Base-by-base conservation (phyloP, 2,797 vertebrate species). In the Gobio occitaniae region DNA sequence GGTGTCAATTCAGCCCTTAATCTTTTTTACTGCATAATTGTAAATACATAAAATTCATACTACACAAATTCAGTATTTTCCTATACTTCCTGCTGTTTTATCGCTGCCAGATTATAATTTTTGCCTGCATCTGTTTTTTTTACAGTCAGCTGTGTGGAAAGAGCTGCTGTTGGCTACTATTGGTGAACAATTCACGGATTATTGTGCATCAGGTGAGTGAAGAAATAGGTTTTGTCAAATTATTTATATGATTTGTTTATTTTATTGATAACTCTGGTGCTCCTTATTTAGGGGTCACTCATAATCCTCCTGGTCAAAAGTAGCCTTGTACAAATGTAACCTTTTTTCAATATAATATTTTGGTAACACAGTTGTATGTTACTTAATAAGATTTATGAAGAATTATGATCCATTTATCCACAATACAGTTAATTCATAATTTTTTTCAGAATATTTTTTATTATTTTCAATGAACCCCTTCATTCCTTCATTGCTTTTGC, bases 171-270 rank as follows among this genome's bases (percentile, higher is more conserved):
- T 99, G 93, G 98, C 97, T 54, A 96, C 96, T 12, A 97, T 97
- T 89, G 98, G 98, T 87, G 98, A 99, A 87, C 98, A 99, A 91
- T 99, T 99, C 95, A 93, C 95, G 90, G 98, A 95, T 87, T 96
- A 94, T 86, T 98, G 96, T 88, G 95, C 97, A 69, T 92, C 96
- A 95, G 98, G 98, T 99, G 96, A 94, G 56, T 48, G 16, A 15
- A 36, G 11, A 52, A 21, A 68, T 9, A 4, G 4, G 3, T 66
- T n/a, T 1, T n/a, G 3, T 47, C 3, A 2, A 36, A 12, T 32
- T 0, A 69, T 80, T 29, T 80, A 19, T 65, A 19, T 32, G 13
- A 17, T 7, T 59, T 9, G 21, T 25, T 6, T 25, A 13, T 66
- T 21, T 76, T 29, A 2, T 29, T 25, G 36, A 13, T 54, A 25